phyloP scores from a whole-genome alignment of 1,140 invertebrate genomes.

The Drosophila insularis region DNA sequence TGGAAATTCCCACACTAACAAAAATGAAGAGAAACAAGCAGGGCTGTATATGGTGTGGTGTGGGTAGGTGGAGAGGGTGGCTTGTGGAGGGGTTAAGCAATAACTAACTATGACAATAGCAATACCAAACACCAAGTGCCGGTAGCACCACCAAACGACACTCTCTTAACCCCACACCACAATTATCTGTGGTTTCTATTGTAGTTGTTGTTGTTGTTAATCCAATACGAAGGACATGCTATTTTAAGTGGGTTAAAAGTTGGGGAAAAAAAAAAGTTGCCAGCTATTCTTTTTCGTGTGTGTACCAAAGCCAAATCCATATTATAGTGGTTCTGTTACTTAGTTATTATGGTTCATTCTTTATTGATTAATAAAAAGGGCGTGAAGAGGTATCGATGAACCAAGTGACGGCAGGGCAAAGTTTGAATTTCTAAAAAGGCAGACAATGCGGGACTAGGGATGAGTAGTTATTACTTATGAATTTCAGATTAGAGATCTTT shows the following conservation, averaged over 20 bases:
- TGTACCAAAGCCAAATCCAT: conserved; percentile 16
- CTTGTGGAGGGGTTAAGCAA: neutral
- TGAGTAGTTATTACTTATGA: no score
- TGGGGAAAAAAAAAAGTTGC: conserved; percentile 53
- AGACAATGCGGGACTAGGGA: no score
- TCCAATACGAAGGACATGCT: conserved; percentile 76
- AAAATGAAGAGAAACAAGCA: conserved; percentile 5
- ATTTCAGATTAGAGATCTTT: no score
- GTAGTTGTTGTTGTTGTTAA: conserved; percentile 56
- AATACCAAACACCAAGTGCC: conserved; percentile 22
- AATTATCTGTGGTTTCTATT: conserved; percentile 26
- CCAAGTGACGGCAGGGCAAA: neutral
- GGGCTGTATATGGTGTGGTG: neutral
- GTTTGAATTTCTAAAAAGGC: neutral
- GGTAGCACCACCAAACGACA: conserved; percentile 6
- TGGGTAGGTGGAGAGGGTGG: neutral
- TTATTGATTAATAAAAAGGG: conserved; percentile 64
- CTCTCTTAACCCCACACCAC: neutral
- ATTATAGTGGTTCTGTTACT: conserved; percentile 27
- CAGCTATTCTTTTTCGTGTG: conserved; percentile 41
- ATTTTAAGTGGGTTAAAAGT: conserved; percentile 81
- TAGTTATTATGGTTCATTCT: conserved; percentile 22
- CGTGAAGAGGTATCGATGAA: conserved; percentile 29
- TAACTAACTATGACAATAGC: conserved; percentile 21
- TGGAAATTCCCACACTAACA: conserved; percentile 63